Percentiles rank a stretch among this genome's conserved stretches.
Conservation (phyloP, 1,140 invertebrate species). For the Hyphantria cunea region DNA sequence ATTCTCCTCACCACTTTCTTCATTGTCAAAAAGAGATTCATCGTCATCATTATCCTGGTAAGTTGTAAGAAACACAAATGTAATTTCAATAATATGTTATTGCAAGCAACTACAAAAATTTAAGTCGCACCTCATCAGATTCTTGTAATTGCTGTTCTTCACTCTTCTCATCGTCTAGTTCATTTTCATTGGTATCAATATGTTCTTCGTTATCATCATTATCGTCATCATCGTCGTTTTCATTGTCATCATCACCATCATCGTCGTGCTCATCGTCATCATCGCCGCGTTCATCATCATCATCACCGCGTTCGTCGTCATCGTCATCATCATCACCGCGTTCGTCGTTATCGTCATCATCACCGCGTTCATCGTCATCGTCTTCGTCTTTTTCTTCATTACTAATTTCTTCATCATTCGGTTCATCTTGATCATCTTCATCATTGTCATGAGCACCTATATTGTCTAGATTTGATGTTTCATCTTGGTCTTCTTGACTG, state of each 20-base stretch:
- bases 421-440: slow-evolving; percentile 39
- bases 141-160: slow-evolving; percentile 45
- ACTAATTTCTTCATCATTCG: slow-evolving; percentile 41
- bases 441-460: slow-evolving; percentile 32
- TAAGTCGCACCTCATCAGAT: slow-evolving; percentile 33
- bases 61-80: slow-evolving; percentile 15
- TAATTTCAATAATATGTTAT: background rate
- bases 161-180: slow-evolving; percentile 46
- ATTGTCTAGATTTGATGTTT: slow-evolving; percentile 10
- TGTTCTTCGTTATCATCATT: slow-evolving; percentile 48
- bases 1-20: slow-evolving; percentile 49
- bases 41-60: slow-evolving; percentile 23
- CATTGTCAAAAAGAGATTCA: slow-evolving; percentile 37
- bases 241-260: slow-evolving; percentile 57
- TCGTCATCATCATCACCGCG: slow-evolving; percentile 45
- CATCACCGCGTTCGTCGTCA: slow-evolving; percentile 38
- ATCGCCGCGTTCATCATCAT: too few species aligned
- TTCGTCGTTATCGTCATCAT: slow-evolving; percentile 46
- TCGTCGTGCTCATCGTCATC: slow-evolving; percentile 40
- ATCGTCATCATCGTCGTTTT: slow-evolving; percentile 46
- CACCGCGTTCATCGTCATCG: slow-evolving; percentile 37
- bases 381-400: slow-evolving; percentile 34
- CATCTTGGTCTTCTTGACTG: slow-evolving; percentile 32
- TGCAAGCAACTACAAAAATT: background rate
- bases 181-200: slow-evolving; percentile 65